A percentile compares a stretch with the other conserved stretches of the same genome.
Conservation (phyloP, 2,113 vertebrate species). For the human region DNA sequence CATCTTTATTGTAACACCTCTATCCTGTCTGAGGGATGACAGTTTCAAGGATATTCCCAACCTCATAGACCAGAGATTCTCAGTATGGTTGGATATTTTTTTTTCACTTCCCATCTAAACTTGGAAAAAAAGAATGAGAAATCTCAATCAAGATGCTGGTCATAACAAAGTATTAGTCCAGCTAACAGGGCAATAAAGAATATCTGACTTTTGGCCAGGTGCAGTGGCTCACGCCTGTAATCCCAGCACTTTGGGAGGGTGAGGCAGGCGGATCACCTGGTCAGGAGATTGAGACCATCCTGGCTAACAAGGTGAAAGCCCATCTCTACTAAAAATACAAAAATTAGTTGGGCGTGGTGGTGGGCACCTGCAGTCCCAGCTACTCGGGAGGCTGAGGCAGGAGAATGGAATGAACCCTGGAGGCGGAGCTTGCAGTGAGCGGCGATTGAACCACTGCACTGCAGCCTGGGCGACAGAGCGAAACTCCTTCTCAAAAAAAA, state of each 20-base stretch:
- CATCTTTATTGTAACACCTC: background rate
- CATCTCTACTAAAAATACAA: too few species aligned
- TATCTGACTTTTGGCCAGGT: background rate
- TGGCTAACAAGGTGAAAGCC: too few species aligned
- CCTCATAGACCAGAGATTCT: background rate
- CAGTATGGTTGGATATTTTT: background rate
- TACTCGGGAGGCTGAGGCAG: too few species aligned
- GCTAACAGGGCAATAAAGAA: background rate
- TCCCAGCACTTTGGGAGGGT: too few species aligned
- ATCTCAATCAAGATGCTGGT: background rate
- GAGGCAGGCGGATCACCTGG: too few species aligned
- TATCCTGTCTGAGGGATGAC: background rate
- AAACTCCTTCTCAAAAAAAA: too few species aligned
- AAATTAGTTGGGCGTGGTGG: too few species aligned
- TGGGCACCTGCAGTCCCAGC: too few species aligned
- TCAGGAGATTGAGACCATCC: too few species aligned
- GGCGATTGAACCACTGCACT: accelerated
- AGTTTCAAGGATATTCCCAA: background rate
- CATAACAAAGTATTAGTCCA: background rate
- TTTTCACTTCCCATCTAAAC: background rate
- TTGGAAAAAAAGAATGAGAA: background rate
- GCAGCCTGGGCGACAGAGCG: accelerated
- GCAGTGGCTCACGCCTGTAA: too few species aligned
- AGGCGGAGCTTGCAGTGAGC: too few species aligned
- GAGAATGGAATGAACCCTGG: too few species aligned